Evolutionary conservation across 1,140 invertebrate genomes (phyloP), one percentile per base, ranked within the genome.

Genomic region (Drosophila neocordata): DNA sequence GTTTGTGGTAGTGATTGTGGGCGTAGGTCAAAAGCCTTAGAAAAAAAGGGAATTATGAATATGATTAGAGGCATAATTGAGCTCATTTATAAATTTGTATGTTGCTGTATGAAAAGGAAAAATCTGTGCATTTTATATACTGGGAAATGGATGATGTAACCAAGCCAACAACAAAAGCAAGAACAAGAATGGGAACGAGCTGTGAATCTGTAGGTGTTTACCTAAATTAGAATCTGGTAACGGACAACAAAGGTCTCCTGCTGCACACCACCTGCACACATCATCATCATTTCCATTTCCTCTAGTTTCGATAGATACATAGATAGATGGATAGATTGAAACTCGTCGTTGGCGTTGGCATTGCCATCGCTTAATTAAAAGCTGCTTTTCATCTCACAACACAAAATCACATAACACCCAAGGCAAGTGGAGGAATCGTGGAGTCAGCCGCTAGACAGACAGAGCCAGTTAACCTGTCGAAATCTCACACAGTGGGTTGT

Each of bases 21-120:
- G 73, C 59, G 82, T 85, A 20, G 82, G 67, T 59, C 35, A 53
- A 11, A 66, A 60, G 57, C 53, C 31, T 73, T 11, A 4, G 27
- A 31, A 48, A 20, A 20, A 58, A 65, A 69, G 37, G 38, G 82
- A 87, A 82, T 87, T 82, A 85, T 87, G 67, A 74, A 71, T 65
- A 87, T 81, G 75, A 87, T 87, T 88, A 82, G 83, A 66, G 66
- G 31, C 78, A 87, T 87, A 87, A 87, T 87, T 87, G 82, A 82
- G 82, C 65, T 88, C 41, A 87, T 88, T 87, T 87, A 82, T 70
- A 78, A 24, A 27, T 24, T 4, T 24, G 9, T 13, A 8, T 15
- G 13, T 13, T 15, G 15, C 15, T 15, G 8, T 15, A 15, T 77
- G 59, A 64, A 41, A 71, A 61, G 24, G 15, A 44, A 51, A 22